Base-by-base conservation (phyloP, 2,113 vertebrate genomes). In the Vimba vimba region DNA sequence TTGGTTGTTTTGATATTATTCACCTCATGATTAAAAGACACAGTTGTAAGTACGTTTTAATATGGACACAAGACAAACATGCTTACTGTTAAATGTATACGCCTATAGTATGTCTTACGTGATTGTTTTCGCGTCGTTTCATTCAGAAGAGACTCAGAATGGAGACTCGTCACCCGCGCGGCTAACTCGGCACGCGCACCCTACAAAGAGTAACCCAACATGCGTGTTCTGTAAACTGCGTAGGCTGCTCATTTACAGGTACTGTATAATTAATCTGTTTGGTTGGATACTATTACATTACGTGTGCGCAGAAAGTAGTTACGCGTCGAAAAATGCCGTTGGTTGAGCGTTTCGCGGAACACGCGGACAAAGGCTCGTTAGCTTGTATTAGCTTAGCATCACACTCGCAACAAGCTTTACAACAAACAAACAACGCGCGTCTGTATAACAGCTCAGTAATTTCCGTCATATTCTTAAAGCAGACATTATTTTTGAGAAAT, bases 361-460 rank as follows among this genome's bases (percentile, higher is more conserved):
- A 83, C 82, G 82, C 82, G 68, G 82, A 83, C 82, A 74, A 83
- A 83, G 82, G 59, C 68, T 39, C 30, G 30, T 59, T 59, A 83
- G 81, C 80, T 13, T 69, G 7, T 36, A 19, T 82, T 82, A 83
- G 81, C 82, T 83, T 83, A 83, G 82, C 82, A 83, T 59, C 33
- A 3, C 30, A 55, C 12, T 71, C 64, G 50, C 52, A 59, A 59
- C 50, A 73, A 47, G 82, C 80, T 82, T 68, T 69, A 21, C 27
- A 3, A 23, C 43, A 83, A 55, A 71, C 62, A 82, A 50, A 36
- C 27, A 68, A 7, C 81, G 23, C 23, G 4, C 5, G 15, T 30
- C 47, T 71, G 30, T 36, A 59, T 43, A 23, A 15, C 47, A 19
- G 60, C 4, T 50, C 45, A 30, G 45, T 9, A 0, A 50, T 69